Evolutionary conservation across 2,113 vertebrate genomes (phyloP).

Genomic region (Amia ocellicauda): DNA sequence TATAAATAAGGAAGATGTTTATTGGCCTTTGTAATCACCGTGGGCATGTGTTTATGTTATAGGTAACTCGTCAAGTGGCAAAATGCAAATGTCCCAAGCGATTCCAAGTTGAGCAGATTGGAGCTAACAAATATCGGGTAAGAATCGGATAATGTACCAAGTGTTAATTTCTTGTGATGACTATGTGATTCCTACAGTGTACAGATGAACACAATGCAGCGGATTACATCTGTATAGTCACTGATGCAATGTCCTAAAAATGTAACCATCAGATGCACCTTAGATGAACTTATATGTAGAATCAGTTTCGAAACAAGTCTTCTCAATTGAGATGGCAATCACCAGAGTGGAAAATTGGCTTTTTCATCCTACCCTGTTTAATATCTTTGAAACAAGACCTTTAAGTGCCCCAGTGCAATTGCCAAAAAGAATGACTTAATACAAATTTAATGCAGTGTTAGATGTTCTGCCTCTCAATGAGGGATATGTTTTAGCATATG

Average conservation of each 20-base stretch:
- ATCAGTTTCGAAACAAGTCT: constrained; percentile 5
- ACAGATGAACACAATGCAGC: neutral
- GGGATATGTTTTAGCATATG: neutral
- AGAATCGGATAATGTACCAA: constrained; percentile 35
- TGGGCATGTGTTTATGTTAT: constrained; percentile 37
- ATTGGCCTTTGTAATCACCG: no score
- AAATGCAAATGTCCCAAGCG: constrained; percentile 98
- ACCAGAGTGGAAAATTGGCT: constrained; percentile 33
- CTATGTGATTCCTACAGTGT: neutral
- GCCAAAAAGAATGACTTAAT: constrained; percentile 32
- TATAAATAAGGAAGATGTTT: no score
- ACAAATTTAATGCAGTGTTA: constrained; percentile 21
- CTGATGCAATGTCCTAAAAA: constrained; percentile 16
- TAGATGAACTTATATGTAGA: constrained; percentile 11
- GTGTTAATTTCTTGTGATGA: neutral
- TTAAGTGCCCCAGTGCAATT: constrained; percentile 9
- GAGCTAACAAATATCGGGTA: constrained; percentile 98
- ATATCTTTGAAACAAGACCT: constrained; percentile 21
- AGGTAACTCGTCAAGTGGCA: constrained; percentile 97
- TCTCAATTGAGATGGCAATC: constrained; percentile 14
- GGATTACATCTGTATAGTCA: neutral
- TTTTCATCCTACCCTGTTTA: constrained; percentile 21
- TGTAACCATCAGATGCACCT: neutral
- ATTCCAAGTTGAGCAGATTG: constrained; percentile 98
- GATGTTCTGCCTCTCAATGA: constrained; percentile 18